Conservation (phyloP, 2,113 vertebrate genomes). For the Ophthalmolycus amberensis region DNA sequence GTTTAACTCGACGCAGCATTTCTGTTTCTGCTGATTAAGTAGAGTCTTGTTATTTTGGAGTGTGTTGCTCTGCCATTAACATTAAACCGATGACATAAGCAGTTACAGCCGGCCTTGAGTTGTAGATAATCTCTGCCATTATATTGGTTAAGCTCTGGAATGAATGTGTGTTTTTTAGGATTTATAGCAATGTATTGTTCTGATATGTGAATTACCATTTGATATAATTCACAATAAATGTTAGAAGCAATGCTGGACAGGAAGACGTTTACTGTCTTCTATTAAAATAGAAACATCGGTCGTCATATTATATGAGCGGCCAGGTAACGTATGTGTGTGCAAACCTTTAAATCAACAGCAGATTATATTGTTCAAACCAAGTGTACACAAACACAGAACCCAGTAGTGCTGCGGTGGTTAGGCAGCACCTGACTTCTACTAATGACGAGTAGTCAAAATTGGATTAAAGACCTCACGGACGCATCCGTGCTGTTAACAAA, state of each 20-base stretch:
- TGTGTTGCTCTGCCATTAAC: not conserved
- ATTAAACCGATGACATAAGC: constrained; percentile 12
- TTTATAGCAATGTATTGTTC: not conserved
- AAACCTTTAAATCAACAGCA: not conserved
- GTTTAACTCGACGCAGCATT: not conserved
- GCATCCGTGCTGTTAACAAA: too few relatives aligned
- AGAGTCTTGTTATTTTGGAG: not conserved
- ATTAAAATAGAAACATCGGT: too few relatives aligned
- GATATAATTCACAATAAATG: not conserved
- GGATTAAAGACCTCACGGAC: not conserved
- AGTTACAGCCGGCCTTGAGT: not conserved
- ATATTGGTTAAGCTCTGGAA: not conserved
- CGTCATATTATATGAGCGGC: too few relatives aligned
- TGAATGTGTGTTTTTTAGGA: constrained; percentile 12
- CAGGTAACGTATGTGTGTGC: not conserved
- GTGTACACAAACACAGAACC: not conserved
- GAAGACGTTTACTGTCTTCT: too few relatives aligned
- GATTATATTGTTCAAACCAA: too few relatives aligned
- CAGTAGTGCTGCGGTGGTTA: too few relatives aligned
- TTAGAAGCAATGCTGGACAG: too few relatives aligned
- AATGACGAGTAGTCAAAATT: not conserved
- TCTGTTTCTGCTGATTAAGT: not conserved
- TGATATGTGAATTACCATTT: not conserved
- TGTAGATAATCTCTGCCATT: not conserved
- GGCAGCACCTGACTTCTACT: not conserved